Base-by-base conservation (phyloP, 1,140 invertebrate genomes). In the Diabrotica virgifera region DNA sequence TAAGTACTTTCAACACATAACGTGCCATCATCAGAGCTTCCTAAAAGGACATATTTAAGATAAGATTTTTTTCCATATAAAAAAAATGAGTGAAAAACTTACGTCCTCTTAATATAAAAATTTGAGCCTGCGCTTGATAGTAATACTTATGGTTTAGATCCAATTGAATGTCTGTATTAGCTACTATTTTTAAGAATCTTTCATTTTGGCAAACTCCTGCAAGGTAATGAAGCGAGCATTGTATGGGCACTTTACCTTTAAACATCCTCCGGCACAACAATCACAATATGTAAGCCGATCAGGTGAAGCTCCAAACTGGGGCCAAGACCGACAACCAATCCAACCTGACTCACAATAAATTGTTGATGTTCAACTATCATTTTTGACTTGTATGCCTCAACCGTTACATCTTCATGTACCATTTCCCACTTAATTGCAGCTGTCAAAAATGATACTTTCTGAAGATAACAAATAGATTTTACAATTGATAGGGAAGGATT, bases 241-340 rank as follows among this genome's bases (percentile, higher is more conserved):
- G n/a, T n/a, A n/a, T n/a, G n/a, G 50, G 13, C 51, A 62, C 37
- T 62, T 62, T 53, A 62, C 60, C 38, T 62, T 7, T 35, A 62
- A 8, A 40, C 50, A 62, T 8, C 60, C 60, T 14, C 51, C 51
- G 7, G n/a, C 11, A 62, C 52, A 54, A 37, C 60, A 62, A 35
- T 55, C 35, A 8, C 51, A 62, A 53, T 14, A 53, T 11, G 54
- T 52, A 11, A 62, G 38, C 54, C 60, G 3, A 52, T 62, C 51
- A 6, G 50, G 51, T 53, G 60, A 53, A 6, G 51, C 51, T 37
- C 60, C 60, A 52, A 62, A 62, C 40, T 53, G 60, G 3, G 36
- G 51, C 50, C 52, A 62, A 36, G 36, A 36, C 36, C 36, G 14
- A 62, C 24, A 35, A 62, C 36, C 14, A 53, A 55, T 53, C 60